These are phyloP conservation scores for Montipora capitata DNA, from an alignment of 92 coral and sea anemone genomes.

Conservation along the genomic window DNA sequence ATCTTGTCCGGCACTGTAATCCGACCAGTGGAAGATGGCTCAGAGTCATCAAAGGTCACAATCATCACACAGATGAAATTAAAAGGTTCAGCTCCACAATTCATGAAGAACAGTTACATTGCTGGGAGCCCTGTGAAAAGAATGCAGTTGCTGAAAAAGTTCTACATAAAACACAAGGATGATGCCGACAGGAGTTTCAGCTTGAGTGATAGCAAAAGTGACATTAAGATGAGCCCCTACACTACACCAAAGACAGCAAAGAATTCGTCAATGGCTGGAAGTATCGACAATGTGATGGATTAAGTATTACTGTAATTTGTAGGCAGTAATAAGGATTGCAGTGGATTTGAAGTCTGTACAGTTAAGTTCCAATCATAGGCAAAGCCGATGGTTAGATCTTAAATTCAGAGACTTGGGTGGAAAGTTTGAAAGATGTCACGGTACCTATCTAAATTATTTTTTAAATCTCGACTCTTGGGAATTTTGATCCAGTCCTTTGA, in stretches of 20 bases:
- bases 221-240: conserved; percentile 47
- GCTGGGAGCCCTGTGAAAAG: conserved; percentile 88
- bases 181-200: conserved; percentile 61
- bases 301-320: background rate
- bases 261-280: conserved; percentile 19
- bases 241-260: conserved; percentile 13
- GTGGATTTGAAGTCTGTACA: too few species aligned
- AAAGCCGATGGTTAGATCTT: too few species aligned
- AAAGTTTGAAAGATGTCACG: too few species aligned
- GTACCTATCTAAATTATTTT: too few species aligned
- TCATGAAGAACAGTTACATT: conserved; percentile 89
- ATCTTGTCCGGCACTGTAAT: conserved; percentile 88
- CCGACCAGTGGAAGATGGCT: conserved; percentile 94
- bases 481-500: too few species aligned
- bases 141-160: conserved; percentile 90
- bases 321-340: too few species aligned
- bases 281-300: conserved; percentile 35
- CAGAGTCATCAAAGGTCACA: conserved; percentile 89
- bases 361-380: too few species aligned
- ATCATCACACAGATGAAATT: conserved; percentile 93
- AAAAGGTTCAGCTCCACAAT: conserved; percentile 89
- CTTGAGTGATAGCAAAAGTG: conserved; percentile 41
- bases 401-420: too few species aligned
- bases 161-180: conserved; percentile 77
- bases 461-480: too few species aligned